Evolutionary conservation across 2,113 vertebrate genomes (phyloP).

Genomic region (Vimba vimba): DNA sequence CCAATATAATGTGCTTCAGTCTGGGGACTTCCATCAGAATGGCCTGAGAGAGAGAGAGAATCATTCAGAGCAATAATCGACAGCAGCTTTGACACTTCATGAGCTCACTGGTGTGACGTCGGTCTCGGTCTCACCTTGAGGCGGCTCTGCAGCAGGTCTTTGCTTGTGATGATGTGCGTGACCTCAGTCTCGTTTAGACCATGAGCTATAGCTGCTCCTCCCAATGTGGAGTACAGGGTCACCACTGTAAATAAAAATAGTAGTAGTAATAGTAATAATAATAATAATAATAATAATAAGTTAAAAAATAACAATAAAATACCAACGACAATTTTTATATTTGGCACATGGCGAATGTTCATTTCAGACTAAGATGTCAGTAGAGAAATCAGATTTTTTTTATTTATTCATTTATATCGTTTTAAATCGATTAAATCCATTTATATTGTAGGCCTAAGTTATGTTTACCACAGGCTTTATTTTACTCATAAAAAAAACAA

Average conservation of each 20-base stretch:
- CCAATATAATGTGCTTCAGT: slow-evolving; percentile 89
- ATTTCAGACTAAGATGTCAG: too few species aligned
- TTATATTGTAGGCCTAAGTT: too few species aligned
- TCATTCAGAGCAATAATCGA: background rate
- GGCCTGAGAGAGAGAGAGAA: slow-evolving; percentile 72
- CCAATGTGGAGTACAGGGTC: slow-evolving; percentile 91
- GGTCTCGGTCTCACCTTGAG: slow-evolving; percentile 84
- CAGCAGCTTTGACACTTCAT: background rate
- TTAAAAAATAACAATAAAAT: too few species aligned
- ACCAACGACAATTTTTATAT: too few species aligned
- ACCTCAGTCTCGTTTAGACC: slow-evolving; percentile 94
- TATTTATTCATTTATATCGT: too few species aligned
- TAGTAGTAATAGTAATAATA: too few species aligned
- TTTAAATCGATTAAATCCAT: too few species aligned
- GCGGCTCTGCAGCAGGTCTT: slow-evolving; percentile 90
- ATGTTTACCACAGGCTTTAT: too few species aligned
- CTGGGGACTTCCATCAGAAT: slow-evolving; percentile 88
- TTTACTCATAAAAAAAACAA: too few species aligned
- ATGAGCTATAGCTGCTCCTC: slow-evolving; percentile 90
- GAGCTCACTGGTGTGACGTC: background rate
- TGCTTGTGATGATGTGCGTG: slow-evolving; percentile 97
- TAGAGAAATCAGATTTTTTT: too few species aligned
- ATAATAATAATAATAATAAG: too few species aligned
- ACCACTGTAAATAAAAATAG: slow-evolving; percentile 78
- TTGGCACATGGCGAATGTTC: too few species aligned